Evolutionary conservation across 37 sponge, comb jelly and placozoan genomes (phyloP).

Genomic region (Mnemiopsis leidyi): DNA sequence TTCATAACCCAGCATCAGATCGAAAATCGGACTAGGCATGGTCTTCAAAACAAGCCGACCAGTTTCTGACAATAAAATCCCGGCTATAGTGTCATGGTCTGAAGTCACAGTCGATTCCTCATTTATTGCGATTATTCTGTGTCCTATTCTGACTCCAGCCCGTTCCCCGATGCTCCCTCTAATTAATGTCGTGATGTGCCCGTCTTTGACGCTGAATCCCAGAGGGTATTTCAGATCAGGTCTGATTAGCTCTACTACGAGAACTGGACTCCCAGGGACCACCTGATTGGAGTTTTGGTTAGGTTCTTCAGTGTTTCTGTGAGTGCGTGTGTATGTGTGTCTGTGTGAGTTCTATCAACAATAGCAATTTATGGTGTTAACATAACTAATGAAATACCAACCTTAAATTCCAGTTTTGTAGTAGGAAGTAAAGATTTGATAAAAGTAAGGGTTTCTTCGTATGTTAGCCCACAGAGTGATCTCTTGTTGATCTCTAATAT

Average conservation of each 20-base stretch:
- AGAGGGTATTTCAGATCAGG: slow-evolving; percentile 92
- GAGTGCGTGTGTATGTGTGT: too few species aligned
- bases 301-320: background rate
- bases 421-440: slow-evolving; percentile 16
- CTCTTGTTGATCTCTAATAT: slow-evolving; percentile 44
- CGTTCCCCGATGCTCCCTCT: slow-evolving; percentile 94
- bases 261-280: slow-evolving; percentile 82
- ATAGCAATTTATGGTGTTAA: too few species aligned
- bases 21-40: slow-evolving; percentile 86
- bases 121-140: slow-evolving; percentile 93
- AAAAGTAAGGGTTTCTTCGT: slow-evolving; percentile 28
- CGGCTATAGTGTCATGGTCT: slow-evolving; percentile 57
- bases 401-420: slow-evolving; percentile 35
- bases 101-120: slow-evolving; percentile 80
- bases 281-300: slow-evolving; percentile 37
- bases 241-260: slow-evolving; percentile 81
- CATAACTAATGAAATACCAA: slow-evolving; percentile 5
- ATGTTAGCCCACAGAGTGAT: slow-evolving; percentile 26
- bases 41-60: slow-evolving; percentile 73
- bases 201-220: slow-evolving; percentile 92
- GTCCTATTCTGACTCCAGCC: slow-evolving; percentile 93
- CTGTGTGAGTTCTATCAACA: too few species aligned
- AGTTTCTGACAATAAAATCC: slow-evolving; percentile 58
- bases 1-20: slow-evolving; percentile 81
- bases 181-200: slow-evolving; percentile 79